A percentile compares a stretch with the other conserved stretches of the same genome.
Conservation (phyloP, 1,140 invertebrate genomes). For the Odontomachus brunneus region DNA sequence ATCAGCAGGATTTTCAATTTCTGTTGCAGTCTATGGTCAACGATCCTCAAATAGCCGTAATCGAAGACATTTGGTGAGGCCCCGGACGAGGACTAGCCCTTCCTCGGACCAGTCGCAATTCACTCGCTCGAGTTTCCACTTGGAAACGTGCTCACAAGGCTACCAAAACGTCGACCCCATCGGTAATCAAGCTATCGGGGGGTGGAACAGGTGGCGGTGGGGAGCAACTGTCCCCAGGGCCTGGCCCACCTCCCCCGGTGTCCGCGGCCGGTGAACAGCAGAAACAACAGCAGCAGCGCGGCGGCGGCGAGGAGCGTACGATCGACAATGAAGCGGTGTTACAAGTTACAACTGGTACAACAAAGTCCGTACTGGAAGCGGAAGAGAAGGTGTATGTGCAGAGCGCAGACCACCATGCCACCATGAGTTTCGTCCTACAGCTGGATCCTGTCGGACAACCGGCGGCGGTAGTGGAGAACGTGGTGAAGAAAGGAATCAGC, state of each 20-base stretch:
- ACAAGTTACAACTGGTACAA: conserved; percentile 21
- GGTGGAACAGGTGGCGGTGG: conserved; percentile 81
- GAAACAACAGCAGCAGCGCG: neutral
- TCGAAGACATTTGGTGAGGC: conserved; percentile 57
- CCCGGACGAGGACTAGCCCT: conserved; percentile 55
- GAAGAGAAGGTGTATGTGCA: conserved; percentile 47
- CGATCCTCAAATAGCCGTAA: conserved; percentile 81
- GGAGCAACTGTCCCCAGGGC: conserved; percentile 78
- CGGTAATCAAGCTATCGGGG: conserved; percentile 84
- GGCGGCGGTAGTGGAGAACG: conserved; percentile 56
- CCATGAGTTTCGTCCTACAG: conserved; percentile 80
- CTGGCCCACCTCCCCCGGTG: conserved; percentile 75
- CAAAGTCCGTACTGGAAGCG: neutral
- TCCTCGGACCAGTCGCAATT: conserved; percentile 41
- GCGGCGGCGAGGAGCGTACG: conserved; percentile 33
- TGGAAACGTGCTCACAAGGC: conserved; percentile 75
- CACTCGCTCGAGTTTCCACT: conserved; percentile 69
- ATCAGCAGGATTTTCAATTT: conserved; percentile 38
- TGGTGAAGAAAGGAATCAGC: conserved; percentile 9
- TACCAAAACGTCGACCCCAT: conserved; percentile 84
- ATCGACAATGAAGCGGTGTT: conserved; percentile 37
- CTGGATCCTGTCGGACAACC: conserved; percentile 71
- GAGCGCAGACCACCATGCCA: conserved; percentile 73
- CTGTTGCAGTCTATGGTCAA: conserved; percentile 79
- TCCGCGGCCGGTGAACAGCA: conserved; percentile 54